Base-by-base conservation (phyloP, 2,888 invertebrate species). In the Gnatocerus cornutus region DNA sequence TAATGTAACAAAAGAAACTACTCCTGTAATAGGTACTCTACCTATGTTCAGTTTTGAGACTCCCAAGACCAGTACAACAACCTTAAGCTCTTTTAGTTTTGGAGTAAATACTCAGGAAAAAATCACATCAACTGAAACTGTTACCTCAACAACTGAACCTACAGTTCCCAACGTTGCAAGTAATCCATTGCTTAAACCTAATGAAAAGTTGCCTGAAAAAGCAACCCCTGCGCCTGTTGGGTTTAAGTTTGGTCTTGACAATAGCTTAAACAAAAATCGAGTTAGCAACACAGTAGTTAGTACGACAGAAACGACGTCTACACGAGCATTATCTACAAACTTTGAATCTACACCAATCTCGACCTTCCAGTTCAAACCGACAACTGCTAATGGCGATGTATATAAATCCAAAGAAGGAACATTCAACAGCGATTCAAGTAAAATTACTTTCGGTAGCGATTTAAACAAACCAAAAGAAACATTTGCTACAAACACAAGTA, bases 241-340 rank as follows among this genome's bases (percentile, higher is more conserved):
- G 9, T 76, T 78, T 64, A 75, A 76, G 9, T 82, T 81, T 64
- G 78, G 77, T 52, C 30, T 67, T 56, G 63, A 63, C 43, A 63
- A 50, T 52, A 41, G 30, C 12, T n/a, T 50, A 14, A 58, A 43
- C 50, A 48, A 63, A 8, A 53, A 37, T 43, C 43, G 45, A 46
- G 13, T 45, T 46, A 37, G 9, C 9, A 59, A 30, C 58, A 59
- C 27, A 39, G 56, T 13, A 14, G 27, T 13, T 41, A 46, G 33
- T 41, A 62, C 52, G 48, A 64, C 59, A 12, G 43, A 58, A 48
- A 53, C 59, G 56, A 33, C 71, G 12, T 12, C 69, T 3, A 21
- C 33, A 10, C n/a, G n/a, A 5, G 43, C 45, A 9, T 9, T 62
- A 10, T 52, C 52, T 9, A 29, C 58, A 13, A 52, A 30, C 48